These are phyloP conservation scores for Machaerirhynchus nigripectus DNA, from an alignment of 2,113 vertebrate species.

Conservation along the genomic window DNA sequence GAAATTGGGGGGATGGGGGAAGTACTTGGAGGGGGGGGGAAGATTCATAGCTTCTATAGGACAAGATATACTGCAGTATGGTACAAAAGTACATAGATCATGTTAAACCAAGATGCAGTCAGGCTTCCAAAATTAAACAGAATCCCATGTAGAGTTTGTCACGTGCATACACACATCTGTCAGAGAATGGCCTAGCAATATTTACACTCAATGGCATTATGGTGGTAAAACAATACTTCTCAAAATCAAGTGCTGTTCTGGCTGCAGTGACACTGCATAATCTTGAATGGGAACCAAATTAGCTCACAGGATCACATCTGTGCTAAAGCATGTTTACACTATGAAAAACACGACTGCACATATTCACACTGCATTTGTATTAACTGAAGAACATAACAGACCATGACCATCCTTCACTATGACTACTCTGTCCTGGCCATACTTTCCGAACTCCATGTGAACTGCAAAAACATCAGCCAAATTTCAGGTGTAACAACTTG, in stretches of 20 bases:
- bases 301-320: not conserved
- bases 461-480: not conserved
- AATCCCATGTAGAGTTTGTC: not conserved
- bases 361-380: not conserved
- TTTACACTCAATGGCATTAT: not conserved
- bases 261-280: not conserved
- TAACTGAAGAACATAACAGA: not conserved
- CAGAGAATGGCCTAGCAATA: rapidly evolving
- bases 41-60: not conserved
- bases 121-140: not conserved
- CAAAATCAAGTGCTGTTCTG: not conserved
- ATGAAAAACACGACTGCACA: not conserved
- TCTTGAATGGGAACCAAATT: not conserved
- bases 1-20: rapidly evolving
- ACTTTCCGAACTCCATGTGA: not conserved
- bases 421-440: not conserved
- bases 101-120: not conserved
- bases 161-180: not conserved
- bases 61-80: not conserved
- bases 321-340: not conserved
- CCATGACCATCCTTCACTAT: not conserved
- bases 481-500: not conserved
- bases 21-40: not conserved
- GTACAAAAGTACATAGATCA: not conserved
- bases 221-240: not conserved